Base-by-base conservation (phyloP, 1,140 invertebrate species). In the Linepithema humile region DNA sequence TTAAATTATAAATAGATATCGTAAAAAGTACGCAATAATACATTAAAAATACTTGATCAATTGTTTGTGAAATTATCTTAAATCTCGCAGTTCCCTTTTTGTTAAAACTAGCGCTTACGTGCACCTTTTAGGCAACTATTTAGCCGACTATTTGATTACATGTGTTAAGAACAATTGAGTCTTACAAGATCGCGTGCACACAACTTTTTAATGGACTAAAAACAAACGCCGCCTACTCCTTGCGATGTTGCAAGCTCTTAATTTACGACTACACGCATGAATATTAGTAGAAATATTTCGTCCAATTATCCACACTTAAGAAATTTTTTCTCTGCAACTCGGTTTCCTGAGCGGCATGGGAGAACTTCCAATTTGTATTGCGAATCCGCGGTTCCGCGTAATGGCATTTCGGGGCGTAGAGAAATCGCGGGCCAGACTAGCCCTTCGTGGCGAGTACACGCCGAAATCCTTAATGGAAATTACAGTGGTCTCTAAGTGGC, bases 401-500 rank as follows among this genome's bases (percentile, higher is more conserved):
- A 89, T 69, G 65, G 57, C 65, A 83, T 88, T 85, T 60, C 26
- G 29, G 35, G 40, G 57, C 80, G 77, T 38, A 57, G 67, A 78
- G 53, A 55, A 82, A 69, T 35, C 75, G 48, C 75, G 64, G 45
- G 7, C 45, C 23, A 74, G 67, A 72, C 78, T 57, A 65, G 43
- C 53, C 62, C 43, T 75, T 70, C 83, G 48, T 50, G 60, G 80
- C 75, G 85, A 90, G 92, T 88, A 89, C 88, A 90, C 75, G 65
- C 64, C 75, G 85, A 89, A 92, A 91, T 91, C 88, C 83, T 83
- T 92, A 92, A 93, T 93, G 88, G 89, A 93, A 93, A 92, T 93
- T 93, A 93, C 92, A 93, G 91, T 90, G 91, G 89, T 88, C 85
- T 83, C 90, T 91, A 92, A 92, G 91, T 90, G 91, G 90, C 88